Evolutionary conservation across 2,888 invertebrate species (phyloP).

Genomic region (Apamea anceps): DNA sequence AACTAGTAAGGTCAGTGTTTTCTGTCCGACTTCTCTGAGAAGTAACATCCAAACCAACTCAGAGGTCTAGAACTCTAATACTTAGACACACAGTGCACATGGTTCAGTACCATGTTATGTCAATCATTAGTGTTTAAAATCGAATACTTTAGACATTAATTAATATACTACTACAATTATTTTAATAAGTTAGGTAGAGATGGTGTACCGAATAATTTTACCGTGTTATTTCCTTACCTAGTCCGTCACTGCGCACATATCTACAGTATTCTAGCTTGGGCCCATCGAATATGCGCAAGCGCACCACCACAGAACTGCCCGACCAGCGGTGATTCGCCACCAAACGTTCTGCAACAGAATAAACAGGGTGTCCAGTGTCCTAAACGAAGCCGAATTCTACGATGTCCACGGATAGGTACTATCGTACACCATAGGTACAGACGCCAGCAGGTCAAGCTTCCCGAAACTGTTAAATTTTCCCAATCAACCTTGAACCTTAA

Average conservation of each 20-base stretch:
- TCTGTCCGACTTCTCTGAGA: background rate
- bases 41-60: background rate
- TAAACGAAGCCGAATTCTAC: background rate
- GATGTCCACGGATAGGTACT: background rate
- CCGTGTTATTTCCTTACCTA: constrained; percentile 70
- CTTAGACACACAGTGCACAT: too few relatives aligned
- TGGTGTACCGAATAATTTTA: background rate
- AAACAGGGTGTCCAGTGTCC: background rate
- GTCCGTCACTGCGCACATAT: constrained; percentile 82
- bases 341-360: constrained; percentile 27
- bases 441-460: background rate
- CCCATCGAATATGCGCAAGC: constrained; percentile 35
- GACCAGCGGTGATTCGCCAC: constrained; percentile 5
- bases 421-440: background rate
- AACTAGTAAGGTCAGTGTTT: background rate
- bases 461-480: too few relatives aligned
- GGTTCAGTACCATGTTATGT: background rate
- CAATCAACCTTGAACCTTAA: too few relatives aligned
- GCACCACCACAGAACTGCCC: constrained; percentile 54
- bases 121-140: background rate
- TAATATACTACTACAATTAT: background rate
- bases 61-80: background rate
- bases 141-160: too few relatives aligned
- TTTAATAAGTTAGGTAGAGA: too few relatives aligned
- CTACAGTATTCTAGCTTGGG: constrained; percentile 80